These are phyloP conservation scores for Entosphenus tridentatus DNA, from an alignment of 2,113 vertebrate genomes.

Conservation along the genomic window DNA sequence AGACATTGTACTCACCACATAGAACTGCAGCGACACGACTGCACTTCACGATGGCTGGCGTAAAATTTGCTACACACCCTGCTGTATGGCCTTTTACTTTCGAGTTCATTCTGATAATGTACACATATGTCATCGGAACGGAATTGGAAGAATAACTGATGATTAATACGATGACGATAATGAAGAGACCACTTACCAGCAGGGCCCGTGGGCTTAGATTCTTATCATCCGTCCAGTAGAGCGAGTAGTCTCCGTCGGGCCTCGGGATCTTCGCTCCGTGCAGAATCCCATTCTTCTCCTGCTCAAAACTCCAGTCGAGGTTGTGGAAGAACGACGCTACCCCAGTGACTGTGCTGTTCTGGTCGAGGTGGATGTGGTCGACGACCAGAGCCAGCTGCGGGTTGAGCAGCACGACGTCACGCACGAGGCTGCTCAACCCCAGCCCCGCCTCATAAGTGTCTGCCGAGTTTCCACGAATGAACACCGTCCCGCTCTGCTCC, in stretches of 20 bases:
- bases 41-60: too few species aligned
- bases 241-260: conserved; percentile 35
- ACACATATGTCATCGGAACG: too few species aligned
- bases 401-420: conserved; percentile 57
- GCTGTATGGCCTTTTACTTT: too few species aligned
- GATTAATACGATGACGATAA: too few species aligned
- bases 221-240: conserved; percentile 93
- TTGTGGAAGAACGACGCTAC: conserved; percentile 96
- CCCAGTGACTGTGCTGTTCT: conserved; percentile 40
- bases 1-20: too few species aligned
- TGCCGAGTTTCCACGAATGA: conserved; percentile 64
- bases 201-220: conserved; percentile 46
- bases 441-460: conserved; percentile 58
- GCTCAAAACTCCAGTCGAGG: conserved; percentile 68
- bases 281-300: conserved; percentile 33
- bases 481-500: conserved; percentile 47
- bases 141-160: too few species aligned
- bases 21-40: too few species aligned
- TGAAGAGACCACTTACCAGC: conserved; percentile 14
- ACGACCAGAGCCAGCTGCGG: conserved; percentile 67
- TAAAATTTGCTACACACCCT: too few species aligned
- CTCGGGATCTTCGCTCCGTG: conserved; percentile 56
- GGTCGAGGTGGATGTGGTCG: conserved; percentile 56
- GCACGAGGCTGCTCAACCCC: conserved; percentile 65
- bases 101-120: too few species aligned